Evolutionary conservation across 2,113 vertebrate species (phyloP).

Genomic region (Macquaria ambigua): DNA sequence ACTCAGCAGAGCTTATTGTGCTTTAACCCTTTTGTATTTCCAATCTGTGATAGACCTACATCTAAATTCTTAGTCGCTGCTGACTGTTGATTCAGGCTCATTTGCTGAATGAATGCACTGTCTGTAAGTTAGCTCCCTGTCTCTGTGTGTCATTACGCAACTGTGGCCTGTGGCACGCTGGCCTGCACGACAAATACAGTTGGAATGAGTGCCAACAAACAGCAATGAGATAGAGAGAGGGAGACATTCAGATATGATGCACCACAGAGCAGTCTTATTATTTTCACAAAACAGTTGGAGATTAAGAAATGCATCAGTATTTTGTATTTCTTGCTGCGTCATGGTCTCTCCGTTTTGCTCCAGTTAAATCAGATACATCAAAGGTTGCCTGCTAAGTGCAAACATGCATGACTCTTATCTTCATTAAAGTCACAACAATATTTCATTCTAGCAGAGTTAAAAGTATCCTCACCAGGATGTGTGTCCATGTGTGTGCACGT

Average conservation of each 20-base stretch:
- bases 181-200: constrained; percentile 51
- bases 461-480: constrained; percentile 18
- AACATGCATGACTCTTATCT: background rate
- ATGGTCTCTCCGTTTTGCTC: background rate
- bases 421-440: background rate
- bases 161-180: constrained; percentile 44
- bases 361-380: background rate
- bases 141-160: constrained; percentile 62
- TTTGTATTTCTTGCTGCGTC: background rate
- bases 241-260: constrained; percentile 1
- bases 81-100: constrained; percentile 9
- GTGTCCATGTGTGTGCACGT: background rate
- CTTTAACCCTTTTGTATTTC: constrained; percentile 40
- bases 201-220: constrained; percentile 7
- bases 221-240: constrained; percentile 11
- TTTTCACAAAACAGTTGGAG: constrained; percentile 2
- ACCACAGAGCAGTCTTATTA: background rate
- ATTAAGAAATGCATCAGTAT: background rate
- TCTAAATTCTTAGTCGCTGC: background rate
- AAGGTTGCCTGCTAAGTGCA: background rate
- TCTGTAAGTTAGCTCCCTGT: constrained; percentile 42
- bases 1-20: constrained; percentile 31
- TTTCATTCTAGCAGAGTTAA: background rate
- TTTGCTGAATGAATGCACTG: constrained; percentile 50
- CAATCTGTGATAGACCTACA: background rate